Evolutionary conservation across 2,888 invertebrate genomes (phyloP).

Genomic region (Dicyrtomina minuta): DNA sequence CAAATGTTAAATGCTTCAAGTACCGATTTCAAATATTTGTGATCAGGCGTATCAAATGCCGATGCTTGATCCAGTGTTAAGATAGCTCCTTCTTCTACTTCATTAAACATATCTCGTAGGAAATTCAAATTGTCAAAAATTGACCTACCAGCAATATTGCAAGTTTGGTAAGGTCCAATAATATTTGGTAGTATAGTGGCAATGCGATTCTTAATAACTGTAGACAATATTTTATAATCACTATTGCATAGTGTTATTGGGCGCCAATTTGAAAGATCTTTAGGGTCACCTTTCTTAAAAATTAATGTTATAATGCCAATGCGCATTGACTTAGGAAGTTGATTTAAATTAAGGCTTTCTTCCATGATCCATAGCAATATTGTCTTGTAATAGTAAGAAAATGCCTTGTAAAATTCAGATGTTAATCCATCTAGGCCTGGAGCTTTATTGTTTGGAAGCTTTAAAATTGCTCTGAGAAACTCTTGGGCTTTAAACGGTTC

Average conservation of each 20-base stretch:
- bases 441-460: not conserved
- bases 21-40: no score
- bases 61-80: no score
- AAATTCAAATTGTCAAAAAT: no score
- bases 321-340: not conserved
- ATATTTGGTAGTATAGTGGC: no score
- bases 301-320: not conserved
- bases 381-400: not conserved
- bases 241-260: constrained; percentile 26
- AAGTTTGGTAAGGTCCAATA: no score
- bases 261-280: constrained; percentile 6
- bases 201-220: no score
- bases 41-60: no score
- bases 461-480: not conserved
- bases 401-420: constrained; percentile 20
- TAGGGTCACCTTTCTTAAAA: constrained; percentile 14
- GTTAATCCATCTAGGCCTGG: constrained; percentile 14
- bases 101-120: no score
- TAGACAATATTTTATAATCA: constrained; percentile 12
- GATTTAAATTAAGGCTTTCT: not conserved
- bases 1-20: no score
- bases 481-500: not conserved
- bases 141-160: no score
- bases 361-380: not conserved
- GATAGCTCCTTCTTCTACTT: no score